Conservation (phyloP, 2,797 vertebrate genomes). For the Erpetoichthys calabaricus region DNA sequence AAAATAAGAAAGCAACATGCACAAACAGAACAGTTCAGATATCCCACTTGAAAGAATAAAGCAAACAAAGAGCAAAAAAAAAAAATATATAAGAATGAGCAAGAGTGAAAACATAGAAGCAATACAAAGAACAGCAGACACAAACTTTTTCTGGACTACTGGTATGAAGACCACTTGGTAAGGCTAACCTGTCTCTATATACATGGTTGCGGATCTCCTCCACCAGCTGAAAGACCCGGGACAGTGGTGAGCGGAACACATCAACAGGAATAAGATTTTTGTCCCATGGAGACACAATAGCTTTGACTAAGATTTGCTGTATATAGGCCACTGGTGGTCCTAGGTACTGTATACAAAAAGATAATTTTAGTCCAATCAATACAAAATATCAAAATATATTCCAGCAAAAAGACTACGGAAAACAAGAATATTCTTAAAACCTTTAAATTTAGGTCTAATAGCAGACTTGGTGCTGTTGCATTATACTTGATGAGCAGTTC, state of each 20-base stretch:
- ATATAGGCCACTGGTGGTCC: conserved; percentile 87
- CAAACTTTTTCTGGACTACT: not conserved
- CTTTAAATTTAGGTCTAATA: too few species aligned
- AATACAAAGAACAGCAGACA: not conserved
- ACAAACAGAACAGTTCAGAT: too few species aligned
- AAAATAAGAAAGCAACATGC: too few species aligned
- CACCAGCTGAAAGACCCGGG: conserved; percentile 75
- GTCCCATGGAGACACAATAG: conserved; percentile 87
- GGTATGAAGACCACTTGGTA: not conserved
- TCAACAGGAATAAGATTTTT: conserved; percentile 78
- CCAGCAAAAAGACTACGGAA: too few species aligned
- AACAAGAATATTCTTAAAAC: too few species aligned
- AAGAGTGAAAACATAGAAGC: not conserved
- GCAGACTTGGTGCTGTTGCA: too few species aligned
- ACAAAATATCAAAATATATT: too few species aligned
- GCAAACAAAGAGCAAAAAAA: too few species aligned
- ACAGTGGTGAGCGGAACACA: conserved; percentile 76
- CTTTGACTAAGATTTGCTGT: conserved; percentile 91
- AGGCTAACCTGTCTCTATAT: conserved; percentile 64
- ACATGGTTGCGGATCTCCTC: conserved; percentile 89
- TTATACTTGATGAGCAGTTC: too few species aligned
- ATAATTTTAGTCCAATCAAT: not conserved
- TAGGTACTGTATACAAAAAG: conserved; percentile 52
- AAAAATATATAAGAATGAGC: too few species aligned
- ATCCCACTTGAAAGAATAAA: too few species aligned